A percentile compares a stretch with the other conserved stretches of the same genome.
These are phyloP conservation scores for Umimayanthus kanabou DNA, from an alignment of 92 coral and sea anemone genomes.

Conservation along the genomic window DNA sequence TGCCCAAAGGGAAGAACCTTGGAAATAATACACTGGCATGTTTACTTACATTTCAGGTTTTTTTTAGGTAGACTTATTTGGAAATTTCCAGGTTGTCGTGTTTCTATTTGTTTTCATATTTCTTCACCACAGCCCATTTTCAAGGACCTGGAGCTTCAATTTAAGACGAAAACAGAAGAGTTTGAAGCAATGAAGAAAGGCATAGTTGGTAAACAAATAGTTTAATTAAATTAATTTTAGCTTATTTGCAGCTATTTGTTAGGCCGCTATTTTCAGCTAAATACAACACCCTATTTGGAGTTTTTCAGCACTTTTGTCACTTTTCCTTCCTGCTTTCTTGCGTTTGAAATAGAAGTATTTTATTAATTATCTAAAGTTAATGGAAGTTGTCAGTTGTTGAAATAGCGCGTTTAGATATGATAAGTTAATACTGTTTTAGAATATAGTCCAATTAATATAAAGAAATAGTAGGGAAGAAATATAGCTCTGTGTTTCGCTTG, in stretches of 20 bases:
- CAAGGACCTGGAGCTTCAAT: constrained; percentile 80
- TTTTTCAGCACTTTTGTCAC: neutral
- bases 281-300: neutral
- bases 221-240: neutral
- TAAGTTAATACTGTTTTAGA: neutral
- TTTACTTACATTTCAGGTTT: neutral
- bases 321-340: neutral
- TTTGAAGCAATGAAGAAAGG: constrained; percentile 80
- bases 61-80: neutral
- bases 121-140: constrained; percentile 70
- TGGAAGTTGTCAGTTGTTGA: neutral
- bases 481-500: neutral
- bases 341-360: too few relatives aligned
- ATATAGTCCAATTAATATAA: too few relatives aligned
- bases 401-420: neutral
- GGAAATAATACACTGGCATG: too few relatives aligned
- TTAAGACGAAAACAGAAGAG: constrained; percentile 77
- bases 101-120: neutral
- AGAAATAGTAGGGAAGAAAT: too few relatives aligned
- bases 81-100: neutral
- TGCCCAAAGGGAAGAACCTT: too few relatives aligned
- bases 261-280: neutral
- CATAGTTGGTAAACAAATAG: constrained; percentile 72
- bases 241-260: neutral
- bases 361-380: too few relatives aligned